Evolutionary conservation across 2,113 vertebrate species (phyloP).

Genomic region (Cololabis saira): DNA sequence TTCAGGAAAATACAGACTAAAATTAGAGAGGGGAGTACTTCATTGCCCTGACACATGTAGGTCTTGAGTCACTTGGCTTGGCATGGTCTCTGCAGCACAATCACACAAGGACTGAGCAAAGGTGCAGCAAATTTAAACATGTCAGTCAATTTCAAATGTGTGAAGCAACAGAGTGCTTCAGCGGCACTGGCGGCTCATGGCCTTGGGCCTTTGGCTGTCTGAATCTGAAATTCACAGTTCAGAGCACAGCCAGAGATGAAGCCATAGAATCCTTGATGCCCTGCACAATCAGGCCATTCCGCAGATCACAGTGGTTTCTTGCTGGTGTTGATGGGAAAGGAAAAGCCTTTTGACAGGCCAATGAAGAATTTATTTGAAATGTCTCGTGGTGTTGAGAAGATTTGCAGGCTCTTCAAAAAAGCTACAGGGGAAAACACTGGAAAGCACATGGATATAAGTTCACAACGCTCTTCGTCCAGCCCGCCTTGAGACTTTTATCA

Average conservation of each 20-base stretch:
- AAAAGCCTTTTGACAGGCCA: slow-evolving; percentile 79
- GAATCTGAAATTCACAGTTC: slow-evolving; percentile 79
- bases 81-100: slow-evolving; percentile 42
- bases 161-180: slow-evolving; percentile 76
- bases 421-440: slow-evolving; percentile 41
- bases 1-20: slow-evolving; percentile 46
- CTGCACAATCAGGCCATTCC: slow-evolving; percentile 77
- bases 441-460: slow-evolving; percentile 37
- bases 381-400: slow-evolving; percentile 75
- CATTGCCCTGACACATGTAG: slow-evolving; percentile 78
- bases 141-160: slow-evolving; percentile 77
- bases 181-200: slow-evolving; percentile 67
- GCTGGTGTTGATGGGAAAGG: slow-evolving; percentile 76
- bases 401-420: slow-evolving; percentile 70
- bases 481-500: slow-evolving; percentile 36
- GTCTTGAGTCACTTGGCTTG: slow-evolving; percentile 66
- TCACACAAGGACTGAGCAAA: slow-evolving; percentile 64
- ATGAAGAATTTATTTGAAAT: slow-evolving; percentile 82
- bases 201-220: slow-evolving; percentile 75
- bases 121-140: slow-evolving; percentile 75
- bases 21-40: slow-evolving; percentile 50
- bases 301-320: slow-evolving; percentile 64
- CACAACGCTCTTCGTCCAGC: slow-evolving; percentile 17
- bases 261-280: slow-evolving; percentile 67
- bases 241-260: slow-evolving; percentile 73